A percentile compares a stretch with the other conserved stretches of the same genome.
These are phyloP conservation scores for Mirounga angustirostris DNA, from an alignment of 2,113 vertebrate genomes.

Conservation along the genomic window DNA sequence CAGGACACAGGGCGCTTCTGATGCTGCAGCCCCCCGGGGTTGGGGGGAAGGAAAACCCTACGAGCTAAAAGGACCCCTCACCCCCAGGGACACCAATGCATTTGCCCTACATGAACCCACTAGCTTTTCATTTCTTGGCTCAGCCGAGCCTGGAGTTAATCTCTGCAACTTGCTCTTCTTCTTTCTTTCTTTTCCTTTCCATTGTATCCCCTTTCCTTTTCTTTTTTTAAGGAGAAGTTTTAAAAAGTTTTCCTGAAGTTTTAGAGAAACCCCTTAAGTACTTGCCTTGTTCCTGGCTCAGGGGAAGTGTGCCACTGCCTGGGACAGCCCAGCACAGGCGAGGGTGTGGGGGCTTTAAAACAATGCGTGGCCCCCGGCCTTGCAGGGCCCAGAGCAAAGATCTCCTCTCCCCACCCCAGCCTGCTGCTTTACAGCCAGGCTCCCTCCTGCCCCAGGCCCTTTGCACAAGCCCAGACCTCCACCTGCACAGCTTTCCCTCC, in stretches of 20 bases:
- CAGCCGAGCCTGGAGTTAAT: constrained; percentile 50
- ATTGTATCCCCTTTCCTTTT: no score
- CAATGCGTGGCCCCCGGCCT: rapidly evolving
- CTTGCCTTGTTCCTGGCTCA: not conserved
- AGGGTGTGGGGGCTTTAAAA: rapidly evolving
- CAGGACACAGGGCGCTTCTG: not conserved
- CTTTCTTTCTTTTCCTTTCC: no score
- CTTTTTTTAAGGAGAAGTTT: not conserved
- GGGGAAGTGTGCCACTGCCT: not conserved
- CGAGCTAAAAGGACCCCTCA: not conserved
- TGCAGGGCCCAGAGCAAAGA: rapidly evolving
- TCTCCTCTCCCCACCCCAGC: rapidly evolving
- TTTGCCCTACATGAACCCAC: constrained; percentile 40
- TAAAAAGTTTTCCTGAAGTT: not conserved
- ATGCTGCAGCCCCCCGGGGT: not conserved
- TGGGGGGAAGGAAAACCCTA: rapidly evolving
- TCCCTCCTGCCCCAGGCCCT: not conserved
- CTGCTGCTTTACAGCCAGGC: not conserved
- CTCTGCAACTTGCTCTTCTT: not conserved
- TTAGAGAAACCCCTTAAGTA: not conserved
- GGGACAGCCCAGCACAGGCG: rapidly evolving
- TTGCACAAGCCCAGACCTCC: not conserved
- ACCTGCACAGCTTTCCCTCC: no score
- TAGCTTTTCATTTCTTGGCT: constrained; percentile 67
- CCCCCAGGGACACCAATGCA: not conserved